Evolutionary conservation across 1,140 invertebrate species (phyloP).

Genomic region (Globodera ellingtonae): DNA sequence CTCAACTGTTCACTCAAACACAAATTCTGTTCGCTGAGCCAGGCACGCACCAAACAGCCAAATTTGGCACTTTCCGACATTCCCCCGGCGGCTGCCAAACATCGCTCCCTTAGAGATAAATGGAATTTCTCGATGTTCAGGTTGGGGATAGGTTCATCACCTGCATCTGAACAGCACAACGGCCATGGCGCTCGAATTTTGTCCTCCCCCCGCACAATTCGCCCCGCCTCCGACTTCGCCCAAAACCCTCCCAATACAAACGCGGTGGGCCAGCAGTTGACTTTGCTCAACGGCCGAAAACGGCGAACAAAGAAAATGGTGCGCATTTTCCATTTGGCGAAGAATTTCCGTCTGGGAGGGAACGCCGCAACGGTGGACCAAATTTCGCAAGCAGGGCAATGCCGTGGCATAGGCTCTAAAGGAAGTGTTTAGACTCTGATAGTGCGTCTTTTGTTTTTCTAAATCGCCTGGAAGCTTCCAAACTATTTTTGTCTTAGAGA

Average conservation of each 20-base stretch:
- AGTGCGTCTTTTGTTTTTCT: not conserved
- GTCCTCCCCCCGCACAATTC: not conserved
- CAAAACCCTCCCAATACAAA: not conserved
- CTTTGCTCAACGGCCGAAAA: not conserved
- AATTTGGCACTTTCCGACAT: not conserved
- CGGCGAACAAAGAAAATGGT: not conserved
- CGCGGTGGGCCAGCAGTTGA: not conserved
- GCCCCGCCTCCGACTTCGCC: not conserved
- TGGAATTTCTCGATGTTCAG: not conserved
- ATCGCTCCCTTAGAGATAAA: not conserved
- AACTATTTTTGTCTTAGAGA: not conserved
- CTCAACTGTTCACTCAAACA: constrained; percentile 5
- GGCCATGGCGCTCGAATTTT: not conserved
- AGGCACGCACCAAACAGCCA: constrained; percentile 7
- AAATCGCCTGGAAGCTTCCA: not conserved
- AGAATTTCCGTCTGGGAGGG: constrained; percentile 6
- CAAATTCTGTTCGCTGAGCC: constrained; percentile 11
- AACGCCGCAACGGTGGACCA: not conserved
- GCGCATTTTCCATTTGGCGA: constrained; percentile 11
- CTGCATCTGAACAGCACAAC: constrained; percentile 1
- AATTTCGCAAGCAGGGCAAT: not conserved
- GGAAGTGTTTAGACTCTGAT: not conserved
- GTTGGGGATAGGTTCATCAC: not conserved
- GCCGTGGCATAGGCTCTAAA: not conserved
- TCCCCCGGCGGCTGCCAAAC: not conserved